phyloP scores from a whole-genome alignment of 2,888 invertebrate genomes.

The Lottia gigantea region DNA sequence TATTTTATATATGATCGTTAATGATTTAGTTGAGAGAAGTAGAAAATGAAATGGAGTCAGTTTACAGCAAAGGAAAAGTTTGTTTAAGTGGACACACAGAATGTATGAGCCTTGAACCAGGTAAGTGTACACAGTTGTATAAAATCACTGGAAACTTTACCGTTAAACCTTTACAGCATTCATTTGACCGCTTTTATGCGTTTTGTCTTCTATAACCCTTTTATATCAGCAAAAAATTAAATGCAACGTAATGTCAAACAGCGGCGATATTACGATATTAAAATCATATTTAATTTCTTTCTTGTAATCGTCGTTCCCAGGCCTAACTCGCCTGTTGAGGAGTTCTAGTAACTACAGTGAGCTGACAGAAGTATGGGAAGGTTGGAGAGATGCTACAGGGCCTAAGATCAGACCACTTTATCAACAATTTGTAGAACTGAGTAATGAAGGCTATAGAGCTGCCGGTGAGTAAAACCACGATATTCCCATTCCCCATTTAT shows the following conservation, averaged over 20 bases:
- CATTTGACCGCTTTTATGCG: too few species aligned
- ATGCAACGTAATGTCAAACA: too few species aligned
- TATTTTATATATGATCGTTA: too few species aligned
- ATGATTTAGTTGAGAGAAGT: conserved; percentile 22
- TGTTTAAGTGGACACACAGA: conserved; percentile 23
- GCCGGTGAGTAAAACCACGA: conserved; percentile 72
- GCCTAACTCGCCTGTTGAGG: conserved; percentile 49
- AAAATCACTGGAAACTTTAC: not conserved
- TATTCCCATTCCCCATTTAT: too few species aligned
- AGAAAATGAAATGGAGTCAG: conserved; percentile 24
- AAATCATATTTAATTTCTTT: not conserved
- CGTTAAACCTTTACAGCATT: too few species aligned
- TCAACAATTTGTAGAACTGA: conserved; percentile 82
- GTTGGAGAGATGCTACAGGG: conserved; percentile 84
- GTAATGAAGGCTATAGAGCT: conserved; percentile 79
- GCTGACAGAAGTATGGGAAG: conserved; percentile 81
- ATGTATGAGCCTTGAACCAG: conserved; percentile 32
- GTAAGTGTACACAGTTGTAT: conserved; percentile 13
- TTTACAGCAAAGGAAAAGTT: conserved; percentile 29
- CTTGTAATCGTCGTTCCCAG: conserved; percentile 32
- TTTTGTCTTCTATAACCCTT: too few species aligned
- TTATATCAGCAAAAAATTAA: too few species aligned
- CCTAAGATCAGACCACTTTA: conserved; percentile 81
- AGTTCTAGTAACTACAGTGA: conserved; percentile 77
- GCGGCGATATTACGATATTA: too few species aligned